phyloP scores from a whole-genome alignment of 1,140 invertebrate genomes.

The Microplitis mediator region DNA sequence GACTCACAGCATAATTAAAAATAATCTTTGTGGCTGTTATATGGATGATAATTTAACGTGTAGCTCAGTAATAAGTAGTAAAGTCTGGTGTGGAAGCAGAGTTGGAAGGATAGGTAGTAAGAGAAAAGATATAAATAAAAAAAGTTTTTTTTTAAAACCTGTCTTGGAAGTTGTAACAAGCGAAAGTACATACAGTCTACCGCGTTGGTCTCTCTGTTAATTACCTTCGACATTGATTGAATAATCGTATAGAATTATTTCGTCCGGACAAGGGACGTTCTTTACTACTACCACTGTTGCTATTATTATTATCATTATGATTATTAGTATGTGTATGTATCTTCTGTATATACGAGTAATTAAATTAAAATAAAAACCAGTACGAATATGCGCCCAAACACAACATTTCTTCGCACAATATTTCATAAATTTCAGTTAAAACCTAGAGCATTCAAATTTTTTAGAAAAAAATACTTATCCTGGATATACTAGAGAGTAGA shows the following conservation, averaged over 20 bases:
- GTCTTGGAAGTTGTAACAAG: conserved; percentile 18
- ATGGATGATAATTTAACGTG: neutral
- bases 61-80: neutral
- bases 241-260: conserved; percentile 26
- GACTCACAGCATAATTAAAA: too few species aligned
- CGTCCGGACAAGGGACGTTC: conserved; percentile 12
- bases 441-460: neutral
- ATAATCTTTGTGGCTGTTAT: too few species aligned
- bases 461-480: neutral
- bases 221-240: conserved; percentile 25
- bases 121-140: neutral
- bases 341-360: neutral
- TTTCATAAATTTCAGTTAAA: neutral
- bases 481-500: neutral
- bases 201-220: conserved; percentile 21
- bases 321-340: too few species aligned
- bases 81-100: neutral
- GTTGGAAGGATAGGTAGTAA: neutral
- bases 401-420: neutral
- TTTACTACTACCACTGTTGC: neutral
- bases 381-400: neutral
- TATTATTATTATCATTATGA: too few species aligned
- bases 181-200: conserved; percentile 20
- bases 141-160: conserved; percentile 12
- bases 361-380: conserved; percentile 2